These are phyloP conservation scores for Brachionichthys hirsutus DNA, from an alignment of 2,113 vertebrate genomes.

Conservation along the genomic window DNA sequence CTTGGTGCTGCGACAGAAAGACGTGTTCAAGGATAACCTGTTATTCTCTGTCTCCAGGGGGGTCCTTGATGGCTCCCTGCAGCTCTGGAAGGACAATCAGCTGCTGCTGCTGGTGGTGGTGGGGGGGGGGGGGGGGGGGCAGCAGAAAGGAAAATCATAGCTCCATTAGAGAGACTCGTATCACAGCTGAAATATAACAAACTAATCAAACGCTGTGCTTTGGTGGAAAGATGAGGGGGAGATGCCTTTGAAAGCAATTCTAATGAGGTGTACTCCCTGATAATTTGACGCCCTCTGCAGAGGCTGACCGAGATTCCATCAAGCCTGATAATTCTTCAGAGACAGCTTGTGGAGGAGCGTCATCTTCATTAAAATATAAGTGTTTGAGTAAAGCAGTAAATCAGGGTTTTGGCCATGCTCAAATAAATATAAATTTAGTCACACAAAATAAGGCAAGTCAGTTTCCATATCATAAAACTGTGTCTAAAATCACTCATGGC, in stretches of 20 bases:
- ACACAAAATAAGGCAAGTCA: background rate
- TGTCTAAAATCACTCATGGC: no score
- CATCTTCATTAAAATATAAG: background rate
- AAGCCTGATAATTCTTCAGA: slow-evolving; percentile 5
- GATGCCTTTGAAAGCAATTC: slow-evolving; percentile 29
- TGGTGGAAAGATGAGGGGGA: slow-evolving; percentile 14
- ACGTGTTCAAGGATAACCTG: slow-evolving; percentile 22
- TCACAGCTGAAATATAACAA: slow-evolving; percentile 16
- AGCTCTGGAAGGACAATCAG: slow-evolving; percentile 32
- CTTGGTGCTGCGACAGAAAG: slow-evolving; percentile 18
- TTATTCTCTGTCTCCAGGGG: slow-evolving; percentile 5
- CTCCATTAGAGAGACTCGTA: slow-evolving; percentile 2
- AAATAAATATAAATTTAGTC: background rate
- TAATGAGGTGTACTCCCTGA: slow-evolving; percentile 45
- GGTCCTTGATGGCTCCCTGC: slow-evolving; percentile 25
- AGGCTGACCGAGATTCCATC: slow-evolving; percentile 15
- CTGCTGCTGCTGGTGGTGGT: no score
- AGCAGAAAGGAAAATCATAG: slow-evolving; percentile 19
- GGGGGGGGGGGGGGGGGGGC: slow-evolving; percentile 17
- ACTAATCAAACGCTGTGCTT: slow-evolving; percentile 35
- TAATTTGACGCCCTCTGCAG: slow-evolving; percentile 23
- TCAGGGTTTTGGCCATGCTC: background rate
- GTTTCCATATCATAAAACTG: no score
- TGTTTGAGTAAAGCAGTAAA: background rate
- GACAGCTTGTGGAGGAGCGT: slow-evolving; percentile 13